A percentile compares a stretch with the other conserved stretches of the same genome.
These are phyloP conservation scores for Drosophila infuscata DNA, from an alignment of 2,888 invertebrate species.

Conservation along the genomic window DNA sequence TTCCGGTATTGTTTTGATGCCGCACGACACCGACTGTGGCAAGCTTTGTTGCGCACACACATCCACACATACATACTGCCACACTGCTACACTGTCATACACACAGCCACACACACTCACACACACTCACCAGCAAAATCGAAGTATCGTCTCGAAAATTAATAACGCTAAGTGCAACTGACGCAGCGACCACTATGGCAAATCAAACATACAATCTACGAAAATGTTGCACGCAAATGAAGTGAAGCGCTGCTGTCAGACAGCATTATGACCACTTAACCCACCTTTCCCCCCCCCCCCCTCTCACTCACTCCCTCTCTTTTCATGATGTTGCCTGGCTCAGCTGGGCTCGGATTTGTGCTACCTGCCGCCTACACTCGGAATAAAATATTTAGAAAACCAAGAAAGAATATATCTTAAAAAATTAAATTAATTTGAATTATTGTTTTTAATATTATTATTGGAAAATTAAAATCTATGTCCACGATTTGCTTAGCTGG, in stretches of 20 bases:
- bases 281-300: not conserved
- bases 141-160: constrained; percentile 57
- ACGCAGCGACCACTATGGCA: constrained; percentile 48
- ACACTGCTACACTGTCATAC: not conserved
- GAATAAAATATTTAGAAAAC: not conserved
- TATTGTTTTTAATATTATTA: not conserved
- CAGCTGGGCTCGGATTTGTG: constrained; percentile 4
- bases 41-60: constrained; percentile 13
- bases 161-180: constrained; percentile 68
- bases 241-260: constrained; percentile 35
- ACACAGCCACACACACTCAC: not conserved
- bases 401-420: not conserved
- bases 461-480: not conserved
- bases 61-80: not conserved
- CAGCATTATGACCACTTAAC: constrained; percentile 44
- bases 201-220: constrained; percentile 55
- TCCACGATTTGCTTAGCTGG: not conserved
- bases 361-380: not conserved
- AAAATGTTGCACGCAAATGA: constrained; percentile 44
- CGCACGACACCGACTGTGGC: constrained; percentile 27
- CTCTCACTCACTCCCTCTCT: not conserved
- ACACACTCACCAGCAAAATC: constrained; percentile 33
- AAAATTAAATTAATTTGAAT: not conserved
- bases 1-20: constrained; percentile 76
- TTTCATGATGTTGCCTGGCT: constrained; percentile 3